A percentile compares a stretch with the other conserved stretches of the same genome.
These are phyloP conservation scores for Trichacis sp. DNA, from an alignment of 2,888 invertebrate species.

Conservation along the genomic window DNA sequence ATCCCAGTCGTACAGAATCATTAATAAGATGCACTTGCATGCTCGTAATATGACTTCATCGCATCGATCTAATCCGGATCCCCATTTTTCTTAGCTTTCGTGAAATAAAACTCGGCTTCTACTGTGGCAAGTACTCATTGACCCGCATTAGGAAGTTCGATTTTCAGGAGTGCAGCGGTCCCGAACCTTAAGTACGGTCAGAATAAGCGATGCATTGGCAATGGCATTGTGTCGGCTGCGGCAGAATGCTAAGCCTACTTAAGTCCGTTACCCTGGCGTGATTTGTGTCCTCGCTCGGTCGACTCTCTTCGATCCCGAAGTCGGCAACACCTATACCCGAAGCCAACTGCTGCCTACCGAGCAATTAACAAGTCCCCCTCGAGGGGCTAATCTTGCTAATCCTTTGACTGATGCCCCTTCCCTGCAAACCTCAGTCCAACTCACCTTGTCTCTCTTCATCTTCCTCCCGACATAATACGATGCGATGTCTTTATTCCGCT, in stretches of 20 bases:
- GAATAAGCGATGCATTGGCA: slow-evolving; percentile 27
- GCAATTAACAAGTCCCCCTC: slow-evolving; percentile 69
- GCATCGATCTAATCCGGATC: no score
- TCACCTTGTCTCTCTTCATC: no score
- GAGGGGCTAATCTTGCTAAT: slow-evolving; percentile 67
- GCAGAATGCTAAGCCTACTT: slow-evolving; percentile 63
- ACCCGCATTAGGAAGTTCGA: neutral
- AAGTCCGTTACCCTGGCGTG: slow-evolving; percentile 67
- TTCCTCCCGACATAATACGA: no score
- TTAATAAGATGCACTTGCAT: no score
- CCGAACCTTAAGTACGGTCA: no score
- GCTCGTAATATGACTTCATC: no score
- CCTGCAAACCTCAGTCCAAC: no score
- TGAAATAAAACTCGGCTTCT: no score
- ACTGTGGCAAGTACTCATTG: no score
- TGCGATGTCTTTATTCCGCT: no score
- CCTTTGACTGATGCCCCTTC: slow-evolving; percentile 68
- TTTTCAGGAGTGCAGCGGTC: neutral
- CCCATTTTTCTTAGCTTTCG: no score
- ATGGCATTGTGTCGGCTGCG: slow-evolving; percentile 41
- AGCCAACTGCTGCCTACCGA: slow-evolving; percentile 52
- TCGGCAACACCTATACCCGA: slow-evolving; percentile 19
- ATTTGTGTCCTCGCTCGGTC: slow-evolving; percentile 59
- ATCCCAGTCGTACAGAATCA: no score
- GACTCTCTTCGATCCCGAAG: slow-evolving; percentile 25